Conservation (phyloP, 2,113 vertebrate genomes). For the Pomatostomus ruficeps region DNA sequence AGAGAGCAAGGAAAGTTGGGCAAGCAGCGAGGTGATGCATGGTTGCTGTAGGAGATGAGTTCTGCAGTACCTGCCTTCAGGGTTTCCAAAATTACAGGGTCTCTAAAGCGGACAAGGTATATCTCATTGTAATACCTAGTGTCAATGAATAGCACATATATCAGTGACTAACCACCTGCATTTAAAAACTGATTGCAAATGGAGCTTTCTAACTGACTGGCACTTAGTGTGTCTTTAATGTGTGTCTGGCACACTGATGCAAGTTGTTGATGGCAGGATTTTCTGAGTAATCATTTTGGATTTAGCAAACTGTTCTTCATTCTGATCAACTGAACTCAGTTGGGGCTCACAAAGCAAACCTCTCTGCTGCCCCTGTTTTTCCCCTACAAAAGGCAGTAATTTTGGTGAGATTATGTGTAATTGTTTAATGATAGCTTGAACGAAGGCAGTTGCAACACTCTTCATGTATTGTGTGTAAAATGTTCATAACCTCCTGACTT, state of each 20-base stretch:
- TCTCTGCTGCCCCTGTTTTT: background rate
- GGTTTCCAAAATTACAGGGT: background rate
- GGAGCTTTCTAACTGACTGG: background rate
- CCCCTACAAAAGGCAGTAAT: background rate
- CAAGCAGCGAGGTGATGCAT: accelerated
- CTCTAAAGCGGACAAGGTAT: background rate
- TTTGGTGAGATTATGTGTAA: background rate
- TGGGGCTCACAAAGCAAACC: background rate
- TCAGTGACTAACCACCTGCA: background rate
- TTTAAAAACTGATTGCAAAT: background rate
- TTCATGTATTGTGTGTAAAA: background rate
- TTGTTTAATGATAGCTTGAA: background rate
- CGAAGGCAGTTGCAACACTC: background rate
- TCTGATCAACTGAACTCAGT: background rate
- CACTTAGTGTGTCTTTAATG: background rate
- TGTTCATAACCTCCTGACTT: background rate
- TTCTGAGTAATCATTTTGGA: background rate
- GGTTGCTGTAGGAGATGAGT: background rate
- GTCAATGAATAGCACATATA: background rate
- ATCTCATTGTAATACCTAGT: background rate
- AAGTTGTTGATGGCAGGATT: background rate
- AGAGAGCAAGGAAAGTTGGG: background rate
- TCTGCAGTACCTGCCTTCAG: background rate
- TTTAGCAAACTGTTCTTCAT: background rate
- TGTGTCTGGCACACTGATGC: background rate